phyloP scores from a whole-genome alignment of 2,888 invertebrate genomes.

The Agapetus fuscipes region DNA sequence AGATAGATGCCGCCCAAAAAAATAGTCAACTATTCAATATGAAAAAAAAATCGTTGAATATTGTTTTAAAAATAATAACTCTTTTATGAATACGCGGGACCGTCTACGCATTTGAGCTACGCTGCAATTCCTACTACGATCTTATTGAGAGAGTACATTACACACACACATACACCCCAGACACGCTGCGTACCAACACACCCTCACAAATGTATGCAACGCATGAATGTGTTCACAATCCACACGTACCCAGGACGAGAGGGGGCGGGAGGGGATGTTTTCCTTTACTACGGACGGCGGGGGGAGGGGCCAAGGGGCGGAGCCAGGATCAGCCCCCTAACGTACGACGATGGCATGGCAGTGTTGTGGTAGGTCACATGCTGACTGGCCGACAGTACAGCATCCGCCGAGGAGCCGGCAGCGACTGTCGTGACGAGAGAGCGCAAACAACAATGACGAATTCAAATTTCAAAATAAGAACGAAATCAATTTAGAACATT shows the following conservation, averaged over 20 bases:
- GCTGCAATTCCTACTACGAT: too few relatives aligned
- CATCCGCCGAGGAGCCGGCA: slow-evolving; percentile 33
- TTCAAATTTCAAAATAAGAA: slow-evolving; percentile 3
- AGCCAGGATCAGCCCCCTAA: slow-evolving; percentile 31
- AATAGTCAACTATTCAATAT: too few relatives aligned
- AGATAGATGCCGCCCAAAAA: too few relatives aligned
- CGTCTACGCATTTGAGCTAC: too few relatives aligned
- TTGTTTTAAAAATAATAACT: too few relatives aligned
- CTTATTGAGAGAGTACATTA: too few relatives aligned
- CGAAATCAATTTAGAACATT: background rate
- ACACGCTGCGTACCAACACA: slow-evolving; percentile 1
- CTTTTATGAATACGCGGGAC: too few relatives aligned
- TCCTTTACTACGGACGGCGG: slow-evolving; percentile 13
- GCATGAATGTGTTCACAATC: slow-evolving; percentile 13
- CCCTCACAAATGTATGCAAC: slow-evolving; percentile 1
- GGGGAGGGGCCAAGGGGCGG: slow-evolving; percentile 19
- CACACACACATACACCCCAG: background rate
- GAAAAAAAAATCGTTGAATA: too few relatives aligned
- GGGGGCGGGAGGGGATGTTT: slow-evolving; percentile 12
- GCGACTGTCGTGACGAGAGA: slow-evolving; percentile 30
- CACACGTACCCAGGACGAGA: slow-evolving; percentile 4
- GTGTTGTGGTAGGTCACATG: slow-evolving; percentile 58
- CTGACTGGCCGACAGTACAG: slow-evolving; percentile 32
- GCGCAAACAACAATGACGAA: background rate
- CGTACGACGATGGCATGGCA: slow-evolving; percentile 33